Evolutionary conservation across 1,140 invertebrate genomes (phyloP), one percentile per base, ranked within the genome.

Genomic region (Latrodectus geometricus): DNA sequence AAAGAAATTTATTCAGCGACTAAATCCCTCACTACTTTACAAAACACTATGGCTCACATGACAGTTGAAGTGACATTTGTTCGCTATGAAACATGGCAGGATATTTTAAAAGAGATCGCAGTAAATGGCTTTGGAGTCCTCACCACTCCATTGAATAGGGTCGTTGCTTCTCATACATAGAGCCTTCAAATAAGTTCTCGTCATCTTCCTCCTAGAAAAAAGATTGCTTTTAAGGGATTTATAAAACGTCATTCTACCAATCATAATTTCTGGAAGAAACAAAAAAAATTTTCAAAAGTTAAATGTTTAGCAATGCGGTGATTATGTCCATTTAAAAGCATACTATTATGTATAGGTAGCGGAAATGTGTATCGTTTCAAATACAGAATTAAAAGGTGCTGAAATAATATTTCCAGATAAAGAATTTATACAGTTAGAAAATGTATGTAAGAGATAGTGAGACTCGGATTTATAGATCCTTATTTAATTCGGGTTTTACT

Each of bases 101-200:
- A 61, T 3, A 61, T 14, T 14, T 61, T 61, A 61, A 61, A 61
- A 61, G 54, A 61, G 54, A 61, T 61, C 54, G 11, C 54, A 14
- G 8, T 61, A 61, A 61, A 61, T 61, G 17, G 17, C 17, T 2
- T 2, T 17, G 17, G 54, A 61, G 17, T 14, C 54, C 15, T 81
- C 79, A 86, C 83, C 83, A 86, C 70, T 86, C 83, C 83, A 86
- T 86, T 4, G 83, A 86, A 56, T 86, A 86, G 56, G 83, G 83
- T 50, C 83, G 52, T 9, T 78, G 23, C 20, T 77, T 70, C 23
- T 54, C 74, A n/a, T 77, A 77, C 65, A 77, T 35, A 20, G 65
- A 54, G 21, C 77, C 83, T 21, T 84, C 82, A 76, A 61, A 61
- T 14, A 9, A 1, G n/a, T 23, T 52, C n/a, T 72, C 50, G n/a